A percentile compares a stretch with the other conserved stretches of the same genome.
Evolutionary conservation across 2,797 vertebrate genomes (phyloP).

Genomic region (Anguilla megastoma): DNA sequence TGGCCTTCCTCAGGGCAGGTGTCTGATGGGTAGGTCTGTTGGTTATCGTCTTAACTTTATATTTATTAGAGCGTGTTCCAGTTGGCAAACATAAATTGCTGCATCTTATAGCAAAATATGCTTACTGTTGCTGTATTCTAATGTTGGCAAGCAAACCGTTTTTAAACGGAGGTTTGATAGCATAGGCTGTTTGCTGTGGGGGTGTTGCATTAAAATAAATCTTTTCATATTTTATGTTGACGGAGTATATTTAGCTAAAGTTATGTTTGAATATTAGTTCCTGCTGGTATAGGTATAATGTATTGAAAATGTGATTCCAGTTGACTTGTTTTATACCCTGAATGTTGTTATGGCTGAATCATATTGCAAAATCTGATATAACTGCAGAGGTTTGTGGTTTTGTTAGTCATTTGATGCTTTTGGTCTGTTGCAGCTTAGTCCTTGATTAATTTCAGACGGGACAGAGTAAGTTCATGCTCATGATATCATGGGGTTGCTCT

Average conservation of each 20-base stretch:
- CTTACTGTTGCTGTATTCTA: background rate
- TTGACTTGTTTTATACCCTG: background rate
- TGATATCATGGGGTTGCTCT: background rate
- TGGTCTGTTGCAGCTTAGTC: background rate
- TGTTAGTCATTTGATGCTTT: background rate
- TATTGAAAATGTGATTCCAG: background rate
- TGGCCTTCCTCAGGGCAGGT: background rate
- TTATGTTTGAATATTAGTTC: background rate
- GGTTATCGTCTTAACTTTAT: background rate
- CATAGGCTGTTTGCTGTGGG: background rate
- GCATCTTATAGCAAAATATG: background rate
- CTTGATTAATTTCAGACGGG: constrained; percentile 12
- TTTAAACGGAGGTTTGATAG: background rate
- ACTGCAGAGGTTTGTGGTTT: background rate
- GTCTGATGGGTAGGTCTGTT: background rate
- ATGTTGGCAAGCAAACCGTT: background rate
- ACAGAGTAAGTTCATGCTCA: background rate
- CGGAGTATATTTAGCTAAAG: background rate
- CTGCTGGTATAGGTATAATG: constrained; percentile 16
- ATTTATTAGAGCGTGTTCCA: background rate
- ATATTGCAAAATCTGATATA: background rate
- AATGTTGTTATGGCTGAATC: background rate
- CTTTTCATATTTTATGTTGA: background rate
- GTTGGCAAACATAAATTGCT: background rate
- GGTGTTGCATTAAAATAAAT: background rate